phyloP scores from a whole-genome alignment of 2,113 vertebrate species.

The western clawed frog (Xenopus tropicalis) region DNA sequence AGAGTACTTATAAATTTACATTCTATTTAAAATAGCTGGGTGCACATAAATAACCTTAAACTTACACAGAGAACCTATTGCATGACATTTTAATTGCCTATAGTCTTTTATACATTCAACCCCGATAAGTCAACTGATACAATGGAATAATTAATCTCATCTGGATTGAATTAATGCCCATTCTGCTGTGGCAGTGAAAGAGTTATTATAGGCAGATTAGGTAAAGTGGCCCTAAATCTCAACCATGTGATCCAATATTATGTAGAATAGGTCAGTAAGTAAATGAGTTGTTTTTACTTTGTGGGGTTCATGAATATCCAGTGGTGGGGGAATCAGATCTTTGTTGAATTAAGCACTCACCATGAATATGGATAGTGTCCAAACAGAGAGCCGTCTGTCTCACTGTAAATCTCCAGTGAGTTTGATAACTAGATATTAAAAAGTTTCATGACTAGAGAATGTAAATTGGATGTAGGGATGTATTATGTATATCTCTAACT shows the following conservation, averaged over 20 bases:
- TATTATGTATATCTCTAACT: constrained; percentile 34
- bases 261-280: constrained; percentile 28
- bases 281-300: constrained; percentile 25
- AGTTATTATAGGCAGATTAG: too few relatives aligned
- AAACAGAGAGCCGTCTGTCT: constrained; percentile 21
- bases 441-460: constrained; percentile 25
- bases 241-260: neutral
- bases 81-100: too few relatives aligned
- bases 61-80: too few relatives aligned
- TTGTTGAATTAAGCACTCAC: constrained; percentile 32
- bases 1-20: too few relatives aligned
- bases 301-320: constrained; percentile 35
- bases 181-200: too few relatives aligned
- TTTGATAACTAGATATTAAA: constrained; percentile 32
- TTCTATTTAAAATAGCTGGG: too few relatives aligned
- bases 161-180: too few relatives aligned
- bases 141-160: too few relatives aligned
- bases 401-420: constrained; percentile 20
- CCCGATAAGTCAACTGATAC: too few relatives aligned
- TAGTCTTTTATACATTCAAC: too few relatives aligned
- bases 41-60: too few relatives aligned
- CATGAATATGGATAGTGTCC: constrained; percentile 31
- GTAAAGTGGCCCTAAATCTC: too few relatives aligned
- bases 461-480: constrained; percentile 26
- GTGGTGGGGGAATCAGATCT: constrained; percentile 27